Base-by-base conservation (phyloP, 2,797 vertebrate genomes). In the Masticophis lateralis region DNA sequence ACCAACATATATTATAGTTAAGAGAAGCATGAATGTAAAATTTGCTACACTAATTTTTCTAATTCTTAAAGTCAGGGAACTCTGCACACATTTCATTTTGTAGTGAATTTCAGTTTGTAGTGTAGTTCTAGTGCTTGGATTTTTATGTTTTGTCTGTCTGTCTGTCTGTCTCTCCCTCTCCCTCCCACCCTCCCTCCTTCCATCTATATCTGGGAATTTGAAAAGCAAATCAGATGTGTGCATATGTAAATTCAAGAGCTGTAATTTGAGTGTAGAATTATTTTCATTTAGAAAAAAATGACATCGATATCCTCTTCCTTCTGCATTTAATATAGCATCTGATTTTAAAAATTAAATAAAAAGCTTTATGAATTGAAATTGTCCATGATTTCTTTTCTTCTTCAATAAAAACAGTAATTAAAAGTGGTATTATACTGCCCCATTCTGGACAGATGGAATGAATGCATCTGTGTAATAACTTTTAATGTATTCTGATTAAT, bases 351-450 rank as follows among this genome's bases (percentile, higher is more conserved):
- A 32, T 20, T 27, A 61, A 79, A 27, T 0, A 2, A 56, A 1
- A 94, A 94, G 32, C 25, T 90, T 88, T 27, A 37, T 74, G 43
- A 55, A 18, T 5, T 57, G 69, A 63, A 92, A 95, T 3, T 0
- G 79, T 18, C 87, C 43, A 53, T 1, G 0, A 63, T 14, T 3
- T 9, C 9, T 11, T 83, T 63, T 9, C 53, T 66, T 55, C 12
- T 51, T 10, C 88, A n/a, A 69, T 18, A 60, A 25, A 91, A 56
- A 8, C 69, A 53, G 4, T 90, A 83, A 94, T 95, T 97, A 97
- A 5, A 63, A 79, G 94, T 97, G 95, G 94, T 97, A 92, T 97
- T 91, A 97, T 90, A 98, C 97, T 97, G 97, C 97, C 97, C 94
- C 97, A 91, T 93, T 96, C 96, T 97, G 98, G 97, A 92, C 94